Evolutionary conservation across 2,797 vertebrate genomes (phyloP).

Genomic region (Pitangus sulphuratus): DNA sequence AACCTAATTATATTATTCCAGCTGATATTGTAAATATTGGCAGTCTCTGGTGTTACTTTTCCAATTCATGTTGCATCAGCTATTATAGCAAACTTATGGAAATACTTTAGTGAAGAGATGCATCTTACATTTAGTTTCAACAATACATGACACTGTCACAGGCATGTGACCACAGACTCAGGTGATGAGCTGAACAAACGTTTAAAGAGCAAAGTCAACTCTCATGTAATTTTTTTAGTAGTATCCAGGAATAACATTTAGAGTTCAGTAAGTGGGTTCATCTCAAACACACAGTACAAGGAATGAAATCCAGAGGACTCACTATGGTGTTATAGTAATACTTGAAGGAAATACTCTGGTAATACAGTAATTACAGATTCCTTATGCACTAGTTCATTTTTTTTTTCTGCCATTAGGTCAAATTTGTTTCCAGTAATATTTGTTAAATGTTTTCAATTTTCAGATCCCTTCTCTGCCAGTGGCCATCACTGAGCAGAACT

Average conservation of each 20-base stretch:
- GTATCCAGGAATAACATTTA: neutral
- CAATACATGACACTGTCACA: neutral
- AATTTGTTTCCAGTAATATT: neutral
- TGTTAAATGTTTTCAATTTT: neutral
- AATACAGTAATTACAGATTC: neutral
- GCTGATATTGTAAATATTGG: conserved; percentile 19
- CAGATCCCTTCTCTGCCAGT: neutral
- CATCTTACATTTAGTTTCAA: neutral
- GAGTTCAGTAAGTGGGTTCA: neutral
- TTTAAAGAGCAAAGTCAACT: neutral
- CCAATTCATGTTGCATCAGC: neutral
- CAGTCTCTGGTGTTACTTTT: neutral
- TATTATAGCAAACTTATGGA: neutral
- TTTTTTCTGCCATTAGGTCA: neutral
- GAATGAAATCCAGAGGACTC: neutral
- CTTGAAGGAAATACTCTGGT: neutral
- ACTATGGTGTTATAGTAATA: neutral
- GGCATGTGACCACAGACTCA: neutral
- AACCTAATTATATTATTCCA: conserved; percentile 24
- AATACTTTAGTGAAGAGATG: neutral
- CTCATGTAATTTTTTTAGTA: neutral
- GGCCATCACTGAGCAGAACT: neutral
- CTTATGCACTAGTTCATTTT: neutral
- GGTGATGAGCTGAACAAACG: neutral
- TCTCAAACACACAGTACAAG: neutral